Evolutionary conservation across 2,888 invertebrate species (phyloP), one percentile per base, ranked within the genome.

Genomic region (Lepidochrysops patricia): DNA sequence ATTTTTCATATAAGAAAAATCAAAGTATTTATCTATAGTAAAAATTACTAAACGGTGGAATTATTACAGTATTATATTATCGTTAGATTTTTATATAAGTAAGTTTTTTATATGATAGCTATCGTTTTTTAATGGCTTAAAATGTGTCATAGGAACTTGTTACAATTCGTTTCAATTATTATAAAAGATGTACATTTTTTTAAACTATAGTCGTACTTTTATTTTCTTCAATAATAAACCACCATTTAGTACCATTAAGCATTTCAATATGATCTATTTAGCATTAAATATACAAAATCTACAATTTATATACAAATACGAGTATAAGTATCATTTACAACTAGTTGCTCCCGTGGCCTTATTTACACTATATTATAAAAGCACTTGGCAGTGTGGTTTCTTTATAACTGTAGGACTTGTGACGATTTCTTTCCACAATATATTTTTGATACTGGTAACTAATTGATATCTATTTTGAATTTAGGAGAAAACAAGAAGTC

Each of bases 341-440:
- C 58, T 70, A 73, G 68, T 81, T 80, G 80, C 76, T 82, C 82
- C 83, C 83, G 68, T 72, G 70, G 73, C 75, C 73, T 76, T 72
- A 67, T 68, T 70, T 61, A 65, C 64, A 67, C 67, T 65, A 65
- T 35, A 65, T 59, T 37, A 68, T 69, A 74, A 75, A 79, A 76
- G 73, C 75, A 70, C 61, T 71, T 73, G 80, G 81, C 80, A 80
- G 76, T 78, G 73, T 58, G 61, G 67, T 71, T 57, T 54, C 67
- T 60, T 66, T 50, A 61, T 61, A 57, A 58, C 57, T 62, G 57
- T 57, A 63, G 13, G 54, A 32, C 15, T 32, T 19, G 19, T 6
- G 29, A 54, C 54, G 13, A 54, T 54, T 26, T n/a, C 37, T 7
- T 29, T 29, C n/a, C n/a, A n/a, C n/a, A n/a, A n/a, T n/a, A n/a